Evolutionary conservation across 2,797 vertebrate genomes (phyloP).

Genomic region (Varecia variegata): DNA sequence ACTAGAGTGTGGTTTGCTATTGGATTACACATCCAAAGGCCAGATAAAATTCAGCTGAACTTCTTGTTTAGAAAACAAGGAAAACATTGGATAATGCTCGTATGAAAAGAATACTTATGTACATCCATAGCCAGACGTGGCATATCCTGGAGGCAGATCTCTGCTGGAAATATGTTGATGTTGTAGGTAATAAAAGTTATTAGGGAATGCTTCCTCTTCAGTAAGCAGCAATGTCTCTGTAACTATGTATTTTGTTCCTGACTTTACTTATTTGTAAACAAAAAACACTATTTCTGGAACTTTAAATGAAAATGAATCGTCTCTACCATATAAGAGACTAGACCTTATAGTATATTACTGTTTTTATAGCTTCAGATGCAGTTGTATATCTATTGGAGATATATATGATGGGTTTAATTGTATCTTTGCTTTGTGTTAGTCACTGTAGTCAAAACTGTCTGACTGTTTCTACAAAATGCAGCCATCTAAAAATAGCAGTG

Average conservation of each 20-base stretch:
- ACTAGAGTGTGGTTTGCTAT: background rate
- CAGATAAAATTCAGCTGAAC: background rate
- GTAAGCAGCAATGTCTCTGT: background rate
- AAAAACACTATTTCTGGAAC: background rate
- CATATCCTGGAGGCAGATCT: background rate
- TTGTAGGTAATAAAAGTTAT: background rate
- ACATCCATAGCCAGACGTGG: background rate
- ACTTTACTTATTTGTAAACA: background rate
- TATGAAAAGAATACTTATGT: background rate
- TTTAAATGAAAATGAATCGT: background rate
- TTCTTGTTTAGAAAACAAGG: background rate
- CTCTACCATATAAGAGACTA: background rate
- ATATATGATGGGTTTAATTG: background rate
- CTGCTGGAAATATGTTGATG: background rate
- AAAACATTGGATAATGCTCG: background rate
- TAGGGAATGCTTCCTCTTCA: background rate
- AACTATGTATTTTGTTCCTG: background rate
- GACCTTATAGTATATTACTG: background rate
- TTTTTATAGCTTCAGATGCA: background rate
- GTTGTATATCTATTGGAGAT: constrained; percentile 10
- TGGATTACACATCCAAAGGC: background rate
- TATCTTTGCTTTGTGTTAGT: constrained; percentile 22
- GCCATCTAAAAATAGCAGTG: constrained; percentile 21
- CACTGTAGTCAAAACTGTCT: background rate
- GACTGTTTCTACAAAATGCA: constrained; percentile 32